Percentiles rank a stretch among this genome's conserved stretches.
Evolutionary conservation across 64 coral and sea anemone species (phyloP).

Genomic region (Dendronephthya gigantea): DNA sequence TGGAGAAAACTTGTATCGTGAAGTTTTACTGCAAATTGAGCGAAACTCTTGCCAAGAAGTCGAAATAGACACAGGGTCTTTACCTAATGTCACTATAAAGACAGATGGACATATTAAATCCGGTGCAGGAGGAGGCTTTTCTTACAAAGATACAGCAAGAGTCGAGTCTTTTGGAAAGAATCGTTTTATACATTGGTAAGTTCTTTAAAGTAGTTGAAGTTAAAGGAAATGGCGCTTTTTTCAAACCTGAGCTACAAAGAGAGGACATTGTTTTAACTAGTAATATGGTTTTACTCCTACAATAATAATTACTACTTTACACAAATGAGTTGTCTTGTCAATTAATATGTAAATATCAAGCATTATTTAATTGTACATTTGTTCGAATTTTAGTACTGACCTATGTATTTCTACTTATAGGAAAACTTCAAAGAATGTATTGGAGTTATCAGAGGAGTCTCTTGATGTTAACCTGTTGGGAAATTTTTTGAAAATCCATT

Average conservation of each 20-base stretch:
- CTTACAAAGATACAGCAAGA: constrained; percentile 48
- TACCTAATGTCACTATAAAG: constrained; percentile 41
- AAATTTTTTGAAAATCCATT: constrained; percentile 53
- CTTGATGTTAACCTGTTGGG: constrained; percentile 59
- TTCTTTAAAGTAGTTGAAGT: background rate
- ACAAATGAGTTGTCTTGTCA: no score
- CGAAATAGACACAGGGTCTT: background rate
- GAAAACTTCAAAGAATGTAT: constrained; percentile 68
- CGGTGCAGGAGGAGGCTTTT: constrained; percentile 61
- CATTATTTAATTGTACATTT: no score
- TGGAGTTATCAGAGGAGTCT: constrained; percentile 71
- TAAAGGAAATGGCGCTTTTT: no score
- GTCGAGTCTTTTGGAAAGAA: constrained; percentile 54
- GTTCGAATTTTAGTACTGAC: no score
- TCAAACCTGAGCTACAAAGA: no score
- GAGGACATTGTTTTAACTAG: no score
- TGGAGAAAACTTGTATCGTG: background rate
- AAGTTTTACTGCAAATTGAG: background rate
- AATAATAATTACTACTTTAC: no score
- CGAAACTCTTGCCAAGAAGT: background rate
- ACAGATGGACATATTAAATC: constrained; percentile 59
- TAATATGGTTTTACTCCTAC: no score
- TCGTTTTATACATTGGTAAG: constrained; percentile 86
- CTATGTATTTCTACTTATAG: constrained; percentile 4
- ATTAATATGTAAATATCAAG: no score